Percentiles rank a stretch among this genome's conserved stretches.
Conservation (phyloP, 2,113 vertebrate species). For the Toxotes chatareus region DNA sequence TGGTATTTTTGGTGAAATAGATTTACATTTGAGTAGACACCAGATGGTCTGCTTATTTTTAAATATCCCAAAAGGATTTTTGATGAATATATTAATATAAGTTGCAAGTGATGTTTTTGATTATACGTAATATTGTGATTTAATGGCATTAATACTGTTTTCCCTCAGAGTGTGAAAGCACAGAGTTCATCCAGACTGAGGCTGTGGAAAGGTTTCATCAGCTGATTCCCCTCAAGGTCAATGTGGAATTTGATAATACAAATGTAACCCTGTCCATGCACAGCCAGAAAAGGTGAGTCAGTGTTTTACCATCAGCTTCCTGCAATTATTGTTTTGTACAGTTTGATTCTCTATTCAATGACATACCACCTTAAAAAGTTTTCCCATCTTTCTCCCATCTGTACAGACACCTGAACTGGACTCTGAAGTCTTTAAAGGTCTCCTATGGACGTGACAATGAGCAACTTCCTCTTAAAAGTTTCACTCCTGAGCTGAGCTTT, state of each 20-base stretch:
- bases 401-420: constrained; percentile 94
- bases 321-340: neutral
- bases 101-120: neutral
- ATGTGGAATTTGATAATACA: constrained; percentile 92
- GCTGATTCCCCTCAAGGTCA: constrained; percentile 87
- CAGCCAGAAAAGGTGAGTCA: constrained; percentile 93
- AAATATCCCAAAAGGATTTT: neutral
- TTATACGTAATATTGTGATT: neutral
- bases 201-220: constrained; percentile 85
- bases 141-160: constrained; percentile 5
- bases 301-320: neutral
- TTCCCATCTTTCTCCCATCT: neutral
- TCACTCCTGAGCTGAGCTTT: constrained; percentile 90
- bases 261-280: constrained; percentile 95
- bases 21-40: neutral
- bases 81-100: neutral
- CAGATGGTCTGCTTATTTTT: neutral
- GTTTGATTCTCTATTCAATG: neutral
- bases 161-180: constrained; percentile 74
- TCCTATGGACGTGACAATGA: constrained; percentile 88
- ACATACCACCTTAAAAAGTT: neutral
- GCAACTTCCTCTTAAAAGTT: constrained; percentile 89
- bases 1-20: neutral
- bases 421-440: constrained; percentile 91
- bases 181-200: constrained; percentile 77